A percentile compares a stretch with the other conserved stretches of the same genome.
These are phyloP conservation scores for Prionace glauca DNA, from an alignment of 2,797 vertebrate genomes.

Conservation along the genomic window DNA sequence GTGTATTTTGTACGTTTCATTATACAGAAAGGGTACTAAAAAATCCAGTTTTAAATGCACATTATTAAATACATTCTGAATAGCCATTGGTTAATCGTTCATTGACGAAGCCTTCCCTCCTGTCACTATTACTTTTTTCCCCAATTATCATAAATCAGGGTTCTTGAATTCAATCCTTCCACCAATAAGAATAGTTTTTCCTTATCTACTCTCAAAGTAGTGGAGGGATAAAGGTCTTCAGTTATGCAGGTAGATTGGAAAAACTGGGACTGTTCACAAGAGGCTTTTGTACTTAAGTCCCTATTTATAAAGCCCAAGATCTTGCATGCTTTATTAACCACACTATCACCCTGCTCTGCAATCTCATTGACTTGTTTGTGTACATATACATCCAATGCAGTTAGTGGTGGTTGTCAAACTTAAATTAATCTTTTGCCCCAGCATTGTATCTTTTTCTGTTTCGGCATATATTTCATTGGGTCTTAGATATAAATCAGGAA, in stretches of 20 bases:
- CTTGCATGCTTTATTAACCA: not conserved
- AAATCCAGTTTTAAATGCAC: not conserved
- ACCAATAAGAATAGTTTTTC: no score
- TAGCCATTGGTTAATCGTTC: not conserved
- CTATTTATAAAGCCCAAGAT: not conserved
- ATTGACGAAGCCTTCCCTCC: no score
- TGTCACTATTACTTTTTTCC: no score
- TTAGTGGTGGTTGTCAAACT: not conserved
- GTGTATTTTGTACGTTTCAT: not conserved
- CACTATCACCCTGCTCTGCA: not conserved
- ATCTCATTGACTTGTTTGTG: not conserved
- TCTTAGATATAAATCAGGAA: not conserved
- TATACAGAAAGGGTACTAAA: not conserved
- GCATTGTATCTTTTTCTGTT: not conserved
- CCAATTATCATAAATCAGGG: no score
- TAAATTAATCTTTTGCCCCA: not conserved
- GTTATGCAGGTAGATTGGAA: no score
- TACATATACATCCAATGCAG: not conserved
- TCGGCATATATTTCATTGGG: not conserved
- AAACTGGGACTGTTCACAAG: no score
- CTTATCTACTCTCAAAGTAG: no score
- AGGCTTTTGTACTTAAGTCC: not conserved
- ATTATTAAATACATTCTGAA: not conserved
- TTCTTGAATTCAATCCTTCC: no score
- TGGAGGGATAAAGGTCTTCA: no score